Conservation (phyloP, 2,888 invertebrate species). For the Eurytoma californica region DNA sequence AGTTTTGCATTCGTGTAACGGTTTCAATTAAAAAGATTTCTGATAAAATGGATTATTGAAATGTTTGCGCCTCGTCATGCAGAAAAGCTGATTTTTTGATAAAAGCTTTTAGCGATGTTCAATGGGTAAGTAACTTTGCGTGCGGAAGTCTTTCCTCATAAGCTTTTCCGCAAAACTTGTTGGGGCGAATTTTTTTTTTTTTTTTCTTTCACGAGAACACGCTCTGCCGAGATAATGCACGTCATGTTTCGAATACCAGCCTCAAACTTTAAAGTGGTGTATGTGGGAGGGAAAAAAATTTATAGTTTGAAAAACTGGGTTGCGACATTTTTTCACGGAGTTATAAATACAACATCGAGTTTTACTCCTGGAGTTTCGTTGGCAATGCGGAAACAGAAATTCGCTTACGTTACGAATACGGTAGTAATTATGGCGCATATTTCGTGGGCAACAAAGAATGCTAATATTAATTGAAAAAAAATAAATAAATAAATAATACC, state of each 20-base stretch:
- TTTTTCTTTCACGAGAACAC: background rate
- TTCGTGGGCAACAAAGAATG: background rate
- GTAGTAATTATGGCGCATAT: background rate
- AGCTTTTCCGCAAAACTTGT: slow-evolving; percentile 11
- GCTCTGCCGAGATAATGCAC: background rate
- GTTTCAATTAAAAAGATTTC: background rate
- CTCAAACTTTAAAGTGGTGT: background rate
- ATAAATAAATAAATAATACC: background rate
- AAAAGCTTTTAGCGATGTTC: background rate
- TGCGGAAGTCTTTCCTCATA: background rate
- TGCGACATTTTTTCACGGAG: background rate
- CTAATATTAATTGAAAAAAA: background rate
- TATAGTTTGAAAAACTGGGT: slow-evolving; percentile 16
- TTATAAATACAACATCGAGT: background rate
- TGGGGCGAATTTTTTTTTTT: background rate
- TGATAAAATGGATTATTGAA: background rate
- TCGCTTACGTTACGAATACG: background rate
- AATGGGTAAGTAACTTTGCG: background rate
- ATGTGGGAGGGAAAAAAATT: background rate
- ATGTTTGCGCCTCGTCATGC: no score
- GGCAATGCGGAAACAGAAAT: background rate
- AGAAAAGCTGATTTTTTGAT: background rate
- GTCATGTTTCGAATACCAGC: background rate
- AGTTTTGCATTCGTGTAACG: background rate
- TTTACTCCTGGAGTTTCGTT: background rate